Evolutionary conservation across 1,140 invertebrate genomes (phyloP), one percentile per base, ranked within the genome.

Genomic region (Pogonomyrmex barbatus): DNA sequence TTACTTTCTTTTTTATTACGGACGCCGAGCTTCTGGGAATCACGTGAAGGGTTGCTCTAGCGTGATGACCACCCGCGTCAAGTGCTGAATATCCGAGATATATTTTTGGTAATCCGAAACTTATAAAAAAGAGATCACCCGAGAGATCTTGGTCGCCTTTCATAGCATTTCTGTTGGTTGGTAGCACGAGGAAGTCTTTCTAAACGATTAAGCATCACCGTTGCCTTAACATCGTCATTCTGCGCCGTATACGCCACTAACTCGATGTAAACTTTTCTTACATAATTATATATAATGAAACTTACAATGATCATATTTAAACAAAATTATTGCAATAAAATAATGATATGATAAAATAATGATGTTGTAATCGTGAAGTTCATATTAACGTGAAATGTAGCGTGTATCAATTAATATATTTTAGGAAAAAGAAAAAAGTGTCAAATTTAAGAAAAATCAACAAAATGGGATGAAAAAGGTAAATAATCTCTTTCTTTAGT

Each of bases 31-130:
- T 92, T 92, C 91, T 76, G 79, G 79, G 91, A 92, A 92, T 77
- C 71, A 75, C 36, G 83, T 63, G 42, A 85, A 82, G 86, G 81
- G 81, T 77, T 87, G 88, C 71, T 82, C 88, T 89, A 89, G 79
- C 54, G 81, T 81, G 82, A 87, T 84, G 93, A 88, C 93, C 93
- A 94, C 93, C 93, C 93, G 93, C 93, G 92, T 93, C 67, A 92
- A 92, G 70, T 79, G 90, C 88, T 86, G 87, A 89, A 87, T 90
- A 90, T 89, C 89, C 88, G 88, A 88, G 92, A 93, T 93, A 93
- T 92, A 93, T 92, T 93, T 93, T 93, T 82, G 90, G 92, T 93
- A 93, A 93, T 91, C 86, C 88, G 92, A 93, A 91, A 93, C 93
- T 83, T 75, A 86, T 83, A 89, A 89, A 86, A 90, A 89, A 85